A percentile compares a stretch with the other conserved stretches of the same genome.
These are phyloP conservation scores for Osmerus mordax DNA, from an alignment of 2,113 vertebrate species.

Conservation along the genomic window DNA sequence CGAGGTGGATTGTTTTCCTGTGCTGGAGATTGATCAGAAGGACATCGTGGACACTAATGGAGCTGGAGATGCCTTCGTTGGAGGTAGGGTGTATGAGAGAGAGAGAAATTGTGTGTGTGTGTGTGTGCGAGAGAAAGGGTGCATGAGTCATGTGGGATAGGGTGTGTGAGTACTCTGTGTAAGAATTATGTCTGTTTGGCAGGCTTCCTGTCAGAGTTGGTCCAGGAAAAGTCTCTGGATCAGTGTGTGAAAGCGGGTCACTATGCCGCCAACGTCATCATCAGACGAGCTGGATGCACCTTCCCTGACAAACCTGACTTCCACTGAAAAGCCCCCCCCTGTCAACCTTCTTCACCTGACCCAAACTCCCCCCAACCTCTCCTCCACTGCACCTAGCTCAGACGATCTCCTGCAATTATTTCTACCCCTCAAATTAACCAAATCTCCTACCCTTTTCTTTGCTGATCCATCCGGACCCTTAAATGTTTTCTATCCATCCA, in stretches of 20 bases:
- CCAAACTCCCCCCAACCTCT: conserved; percentile 19
- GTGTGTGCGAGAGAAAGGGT: background rate
- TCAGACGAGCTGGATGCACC: conserved; percentile 88
- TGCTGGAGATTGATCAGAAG: conserved; percentile 85
- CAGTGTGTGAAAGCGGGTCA: conserved; percentile 90
- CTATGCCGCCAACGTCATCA: conserved; percentile 91
- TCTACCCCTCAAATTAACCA: background rate
- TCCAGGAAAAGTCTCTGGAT: conserved; percentile 81
- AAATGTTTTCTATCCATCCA: background rate
- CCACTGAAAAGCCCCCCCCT: conserved; percentile 70
- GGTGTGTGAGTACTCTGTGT: background rate
- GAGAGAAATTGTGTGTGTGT: too few species aligned
- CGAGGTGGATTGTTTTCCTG: conserved; percentile 81
- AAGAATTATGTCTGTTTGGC: background rate
- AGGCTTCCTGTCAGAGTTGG: conserved; percentile 95
- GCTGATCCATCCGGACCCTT: background rate
- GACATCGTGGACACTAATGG: conserved; percentile 96
- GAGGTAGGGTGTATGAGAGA: conserved; percentile 73
- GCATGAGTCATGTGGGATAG: conserved; percentile 32
- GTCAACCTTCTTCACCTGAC: conserved; percentile 21
- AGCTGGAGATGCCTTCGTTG: conserved; percentile 97
- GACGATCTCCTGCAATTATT: background rate
- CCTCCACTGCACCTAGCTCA: conserved; percentile 3
- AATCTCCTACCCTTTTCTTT: background rate
- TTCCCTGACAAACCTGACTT: conserved; percentile 96